These are phyloP conservation scores for Caenorhabditis sulstoni DNA, from an alignment of 2,888 invertebrate species.

Conservation along the genomic window DNA sequence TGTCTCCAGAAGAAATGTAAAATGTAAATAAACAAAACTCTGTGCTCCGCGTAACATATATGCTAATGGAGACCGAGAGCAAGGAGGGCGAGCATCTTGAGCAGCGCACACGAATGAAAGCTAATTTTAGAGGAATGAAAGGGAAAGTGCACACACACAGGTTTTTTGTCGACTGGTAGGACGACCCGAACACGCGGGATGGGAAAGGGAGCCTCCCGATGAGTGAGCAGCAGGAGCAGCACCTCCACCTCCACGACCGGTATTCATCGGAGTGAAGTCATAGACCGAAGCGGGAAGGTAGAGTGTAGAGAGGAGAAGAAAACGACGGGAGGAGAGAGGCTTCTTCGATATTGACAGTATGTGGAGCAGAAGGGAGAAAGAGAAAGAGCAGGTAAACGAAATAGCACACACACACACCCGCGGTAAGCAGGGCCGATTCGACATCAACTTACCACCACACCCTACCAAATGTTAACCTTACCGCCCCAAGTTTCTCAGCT, in stretches of 20 bases:
- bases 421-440: constrained; percentile 56
- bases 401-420: constrained; percentile 34
- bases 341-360: constrained; percentile 51
- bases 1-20: constrained; percentile 4
- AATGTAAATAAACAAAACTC: constrained; percentile 25
- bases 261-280: constrained; percentile 11
- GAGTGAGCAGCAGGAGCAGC: constrained; percentile 31
- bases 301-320: constrained; percentile 38
- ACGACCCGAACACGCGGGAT: constrained; percentile 21
- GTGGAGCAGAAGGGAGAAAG: constrained; percentile 3
- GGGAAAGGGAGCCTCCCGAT: not conserved
- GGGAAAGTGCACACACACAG: constrained; percentile 12
- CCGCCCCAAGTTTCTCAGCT: constrained; percentile 18
- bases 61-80: constrained; percentile 4
- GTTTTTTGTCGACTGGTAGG: constrained; percentile 34
- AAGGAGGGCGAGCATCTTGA: not conserved
- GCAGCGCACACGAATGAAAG: not conserved
- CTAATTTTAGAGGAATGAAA: not conserved
- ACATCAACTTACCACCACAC: constrained; percentile 57
- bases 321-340: constrained; percentile 13
- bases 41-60: constrained; percentile 1
- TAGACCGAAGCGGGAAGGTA: no score
- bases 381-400: constrained; percentile 44
- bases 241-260: constrained; percentile 23
- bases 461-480: constrained; percentile 38